Conservation (phyloP, 2,888 invertebrate genomes). For the Erpobdella octoculata region DNA sequence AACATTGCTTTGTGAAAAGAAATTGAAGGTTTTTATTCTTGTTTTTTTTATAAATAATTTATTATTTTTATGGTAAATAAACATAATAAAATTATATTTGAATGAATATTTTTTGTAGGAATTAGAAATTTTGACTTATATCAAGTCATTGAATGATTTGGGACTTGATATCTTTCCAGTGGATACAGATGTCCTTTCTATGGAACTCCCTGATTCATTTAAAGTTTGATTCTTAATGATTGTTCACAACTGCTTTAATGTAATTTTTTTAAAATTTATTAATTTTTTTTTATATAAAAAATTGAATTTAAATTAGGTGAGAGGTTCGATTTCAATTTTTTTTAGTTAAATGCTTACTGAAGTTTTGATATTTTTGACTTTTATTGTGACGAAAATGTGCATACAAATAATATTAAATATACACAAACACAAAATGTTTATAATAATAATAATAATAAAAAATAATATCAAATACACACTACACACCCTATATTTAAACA, state of each 20-base stretch:
- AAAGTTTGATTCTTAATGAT: conserved; percentile 39
- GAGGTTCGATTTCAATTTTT: background rate
- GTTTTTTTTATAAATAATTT: background rate
- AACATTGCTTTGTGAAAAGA: conserved; percentile 77
- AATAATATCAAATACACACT: too few relatives aligned
- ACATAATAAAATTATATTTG: background rate
- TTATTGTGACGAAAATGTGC: too few relatives aligned
- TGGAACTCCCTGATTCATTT: conserved; percentile 71
- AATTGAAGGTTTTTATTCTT: conserved; percentile 58
- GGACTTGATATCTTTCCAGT: conserved; percentile 80
- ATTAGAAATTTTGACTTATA: conserved; percentile 69
- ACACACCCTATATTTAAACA: too few relatives aligned
- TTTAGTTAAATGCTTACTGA: background rate
- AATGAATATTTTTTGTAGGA: conserved; percentile 57
- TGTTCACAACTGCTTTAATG: too few relatives aligned
- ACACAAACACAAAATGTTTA: too few relatives aligned
- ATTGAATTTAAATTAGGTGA: background rate
- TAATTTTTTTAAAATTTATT: background rate
- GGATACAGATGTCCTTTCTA: conserved; percentile 82
- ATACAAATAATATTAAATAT: too few relatives aligned
- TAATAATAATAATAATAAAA: too few relatives aligned
- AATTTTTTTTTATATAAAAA: background rate
- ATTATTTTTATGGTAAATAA: background rate
- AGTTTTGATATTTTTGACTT: too few relatives aligned
- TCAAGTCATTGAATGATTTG: conserved; percentile 73